Evolutionary conservation across 2,113 vertebrate genomes (phyloP).

Genomic region (Sciurus niger): DNA sequence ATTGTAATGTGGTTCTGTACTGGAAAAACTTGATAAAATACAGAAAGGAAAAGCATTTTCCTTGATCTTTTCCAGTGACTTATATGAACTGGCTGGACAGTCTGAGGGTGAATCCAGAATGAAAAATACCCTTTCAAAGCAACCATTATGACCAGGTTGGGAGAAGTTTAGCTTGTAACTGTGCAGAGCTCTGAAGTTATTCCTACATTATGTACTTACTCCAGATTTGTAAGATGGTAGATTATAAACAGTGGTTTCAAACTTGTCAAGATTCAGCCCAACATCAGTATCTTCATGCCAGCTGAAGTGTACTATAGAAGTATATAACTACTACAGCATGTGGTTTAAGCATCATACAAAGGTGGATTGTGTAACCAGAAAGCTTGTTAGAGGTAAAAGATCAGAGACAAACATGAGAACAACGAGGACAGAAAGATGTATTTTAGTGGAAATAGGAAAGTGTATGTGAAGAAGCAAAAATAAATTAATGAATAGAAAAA

Average conservation of each 20-base stretch:
- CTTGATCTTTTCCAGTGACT: background rate
- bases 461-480: background rate
- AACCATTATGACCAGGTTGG: background rate
- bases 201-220: background rate
- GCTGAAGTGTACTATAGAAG: background rate
- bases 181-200: background rate
- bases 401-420: background rate
- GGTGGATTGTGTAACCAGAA: background rate
- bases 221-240: background rate
- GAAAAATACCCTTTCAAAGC: background rate
- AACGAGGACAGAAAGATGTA: background rate
- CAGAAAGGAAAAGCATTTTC: background rate
- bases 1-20: background rate
- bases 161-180: background rate
- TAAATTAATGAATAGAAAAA: background rate
- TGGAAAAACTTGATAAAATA: background rate
- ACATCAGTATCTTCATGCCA: background rate
- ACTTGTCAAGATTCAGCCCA: background rate
- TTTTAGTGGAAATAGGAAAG: background rate
- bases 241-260: conserved; percentile 17
- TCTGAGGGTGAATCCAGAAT: background rate
- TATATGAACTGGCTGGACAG: background rate
- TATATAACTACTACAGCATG: background rate
- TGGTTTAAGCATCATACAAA: background rate
- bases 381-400: background rate